phyloP scores from a whole-genome alignment of 2,113 vertebrate species.

The Strigops habroptila region DNA sequence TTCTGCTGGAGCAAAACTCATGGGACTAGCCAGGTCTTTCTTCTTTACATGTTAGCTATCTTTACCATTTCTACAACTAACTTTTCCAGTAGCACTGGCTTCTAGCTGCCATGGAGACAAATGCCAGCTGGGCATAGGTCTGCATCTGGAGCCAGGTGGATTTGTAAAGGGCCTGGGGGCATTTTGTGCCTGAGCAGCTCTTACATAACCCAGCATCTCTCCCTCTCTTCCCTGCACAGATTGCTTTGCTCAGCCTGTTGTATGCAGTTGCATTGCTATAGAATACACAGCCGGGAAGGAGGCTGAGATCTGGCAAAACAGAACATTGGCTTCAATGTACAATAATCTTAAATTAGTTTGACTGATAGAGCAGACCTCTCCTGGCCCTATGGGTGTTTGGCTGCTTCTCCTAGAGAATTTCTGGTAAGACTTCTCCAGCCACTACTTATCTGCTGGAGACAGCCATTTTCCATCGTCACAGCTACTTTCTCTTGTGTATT shows the following conservation, averaged over 20 bases:
- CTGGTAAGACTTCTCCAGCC: conserved; percentile 33
- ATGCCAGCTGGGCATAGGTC: background rate
- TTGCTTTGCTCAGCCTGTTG: background rate
- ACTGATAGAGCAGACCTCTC: background rate
- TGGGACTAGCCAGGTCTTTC: background rate
- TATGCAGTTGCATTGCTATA: background rate
- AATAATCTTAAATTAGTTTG: background rate
- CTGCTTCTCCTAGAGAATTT: conserved; percentile 41
- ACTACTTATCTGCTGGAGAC: conserved; percentile 61
- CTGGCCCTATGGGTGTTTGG: conserved; percentile 8
- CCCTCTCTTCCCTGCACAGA: background rate
- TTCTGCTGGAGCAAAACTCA: background rate
- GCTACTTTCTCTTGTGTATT: conserved; percentile 20
- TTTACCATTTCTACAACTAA: background rate
- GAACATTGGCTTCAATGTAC: background rate
- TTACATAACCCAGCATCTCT: background rate
- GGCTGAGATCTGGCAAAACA: background rate
- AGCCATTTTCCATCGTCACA: conserved; percentile 25
- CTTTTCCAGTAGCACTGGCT: background rate
- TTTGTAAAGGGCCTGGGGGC: background rate
- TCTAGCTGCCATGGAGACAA: background rate
- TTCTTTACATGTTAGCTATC: background rate
- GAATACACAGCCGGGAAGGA: background rate
- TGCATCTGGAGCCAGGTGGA: background rate
- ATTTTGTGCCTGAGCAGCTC: background rate